Conservation (phyloP, 1,140 invertebrate species). For the Plutomurus gul region DNA sequence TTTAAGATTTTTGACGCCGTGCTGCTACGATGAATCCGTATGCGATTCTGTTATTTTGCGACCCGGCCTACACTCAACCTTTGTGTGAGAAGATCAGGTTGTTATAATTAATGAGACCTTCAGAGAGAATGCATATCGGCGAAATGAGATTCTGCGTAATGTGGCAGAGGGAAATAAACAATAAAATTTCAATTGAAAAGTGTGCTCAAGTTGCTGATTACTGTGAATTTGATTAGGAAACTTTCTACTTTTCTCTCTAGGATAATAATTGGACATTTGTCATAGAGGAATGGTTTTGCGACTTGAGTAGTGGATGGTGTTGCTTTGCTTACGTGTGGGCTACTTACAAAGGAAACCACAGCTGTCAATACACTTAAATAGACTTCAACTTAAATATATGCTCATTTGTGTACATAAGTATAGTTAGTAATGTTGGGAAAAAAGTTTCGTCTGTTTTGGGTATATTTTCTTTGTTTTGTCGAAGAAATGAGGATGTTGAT, state of each 20-base stretch:
- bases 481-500: constrained; percentile 20
- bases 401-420: no score
- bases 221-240: constrained; percentile 15
- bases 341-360: constrained; percentile 4
- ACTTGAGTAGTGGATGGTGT: background rate
- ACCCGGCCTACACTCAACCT: no score
- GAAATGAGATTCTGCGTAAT: background rate
- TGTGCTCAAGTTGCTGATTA: background rate
- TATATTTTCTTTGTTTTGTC: background rate
- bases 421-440: background rate
- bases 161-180: background rate
- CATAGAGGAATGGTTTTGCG: background rate
- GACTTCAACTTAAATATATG: background rate
- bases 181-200: background rate
- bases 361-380: background rate
- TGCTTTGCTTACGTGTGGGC: background rate
- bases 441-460: background rate
- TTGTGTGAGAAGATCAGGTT: background rate
- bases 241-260: background rate
- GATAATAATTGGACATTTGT: background rate
- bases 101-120: background rate
- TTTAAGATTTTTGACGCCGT: no score
- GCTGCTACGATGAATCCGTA: no score
- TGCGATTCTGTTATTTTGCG: no score
- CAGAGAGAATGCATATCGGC: background rate